Percentiles rank a stretch among this genome's conserved stretches.
Conservation (phyloP, 2,113 vertebrate genomes). For the Fregetta grallaria region DNA sequence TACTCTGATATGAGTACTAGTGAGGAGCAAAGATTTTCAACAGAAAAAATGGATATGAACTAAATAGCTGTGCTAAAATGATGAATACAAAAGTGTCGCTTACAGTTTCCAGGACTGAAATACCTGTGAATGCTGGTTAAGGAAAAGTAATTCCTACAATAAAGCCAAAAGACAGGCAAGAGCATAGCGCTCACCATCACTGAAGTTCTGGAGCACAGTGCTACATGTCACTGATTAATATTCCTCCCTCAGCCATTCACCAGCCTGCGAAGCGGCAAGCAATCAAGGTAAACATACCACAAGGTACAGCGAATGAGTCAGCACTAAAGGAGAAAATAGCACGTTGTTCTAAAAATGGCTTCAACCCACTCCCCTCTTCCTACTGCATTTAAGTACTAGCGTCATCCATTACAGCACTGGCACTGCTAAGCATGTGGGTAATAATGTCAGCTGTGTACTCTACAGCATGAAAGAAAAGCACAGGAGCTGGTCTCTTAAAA, state of each 20-base stretch:
- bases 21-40: neutral
- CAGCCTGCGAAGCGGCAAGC: slow-evolving; percentile 18
- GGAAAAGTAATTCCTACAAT: neutral
- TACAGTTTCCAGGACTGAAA: neutral
- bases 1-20: neutral
- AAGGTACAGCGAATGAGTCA: slow-evolving; percentile 61
- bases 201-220: neutral
- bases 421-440: neutral
- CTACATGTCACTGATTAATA: slow-evolving; percentile 32
- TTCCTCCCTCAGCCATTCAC: slow-evolving; percentile 40
- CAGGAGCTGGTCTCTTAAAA: neutral
- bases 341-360: slow-evolving; percentile 56
- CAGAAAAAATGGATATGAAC: neutral
- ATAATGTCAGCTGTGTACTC: slow-evolving; percentile 21
- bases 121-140: neutral
- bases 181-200: neutral
- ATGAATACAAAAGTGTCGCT: neutral
- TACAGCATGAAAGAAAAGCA: neutral
- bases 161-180: neutral
- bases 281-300: slow-evolving; percentile 31
- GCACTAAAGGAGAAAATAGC: slow-evolving; percentile 53
- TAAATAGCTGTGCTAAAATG: neutral
- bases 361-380: slow-evolving; percentile 52
- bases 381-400: neutral
- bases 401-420: slow-evolving; percentile 16